Evolutionary conservation across 2,113 vertebrate genomes (phyloP), one percentile per base, ranked within the genome.

Genomic region (Sphaerodactylus townsendi): DNA sequence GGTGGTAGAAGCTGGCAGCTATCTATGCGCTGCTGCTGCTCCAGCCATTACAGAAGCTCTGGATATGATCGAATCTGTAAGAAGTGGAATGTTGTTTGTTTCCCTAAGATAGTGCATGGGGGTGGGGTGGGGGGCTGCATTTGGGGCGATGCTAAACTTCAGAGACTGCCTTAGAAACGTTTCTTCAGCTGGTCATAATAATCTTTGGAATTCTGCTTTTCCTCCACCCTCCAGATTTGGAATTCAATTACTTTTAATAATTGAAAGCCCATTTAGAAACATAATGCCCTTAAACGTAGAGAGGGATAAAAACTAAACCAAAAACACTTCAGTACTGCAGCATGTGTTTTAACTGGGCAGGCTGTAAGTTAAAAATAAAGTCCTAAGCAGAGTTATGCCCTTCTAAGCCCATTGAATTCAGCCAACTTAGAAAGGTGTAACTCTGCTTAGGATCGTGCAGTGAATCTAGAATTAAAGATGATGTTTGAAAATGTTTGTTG

Each of bases 41-140:
- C 96, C 97, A 1, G 95, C 92, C 0, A 91, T 99, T 87, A 98
- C 93, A 9, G 98, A 99, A 93, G 97, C 98, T 88, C 94, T 99
- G 94, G 98, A 99, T 77, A 93, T 99, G 95, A 98, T 99, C 46
- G 98, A 99, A 33, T 97, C 97, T 69, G 98, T 99, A 95, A 96
- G 96, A 90, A 87, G 48, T 13, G 56, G 13, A 35, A 10, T 41
- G 30, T 83, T 82, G 50, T 77, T 77, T 4, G 14, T 41, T 53
- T 44, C 68, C 17, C 5, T 73, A 44, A 13, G 28, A 11, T 2
- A 19, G n/a, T 35, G 30, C n/a, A 62, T 6, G 11, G 53, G 2
- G 28, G 10, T 14, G 28, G 30, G n/a, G n/a, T n/a, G n/a, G n/a
- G n/a, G 23, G 9, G 10, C 37, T 69, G 37, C n/a, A 66, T 44